Evolutionary conservation across 2,888 invertebrate genomes (phyloP).

Genomic region (Lycaena phlaeas): DNA sequence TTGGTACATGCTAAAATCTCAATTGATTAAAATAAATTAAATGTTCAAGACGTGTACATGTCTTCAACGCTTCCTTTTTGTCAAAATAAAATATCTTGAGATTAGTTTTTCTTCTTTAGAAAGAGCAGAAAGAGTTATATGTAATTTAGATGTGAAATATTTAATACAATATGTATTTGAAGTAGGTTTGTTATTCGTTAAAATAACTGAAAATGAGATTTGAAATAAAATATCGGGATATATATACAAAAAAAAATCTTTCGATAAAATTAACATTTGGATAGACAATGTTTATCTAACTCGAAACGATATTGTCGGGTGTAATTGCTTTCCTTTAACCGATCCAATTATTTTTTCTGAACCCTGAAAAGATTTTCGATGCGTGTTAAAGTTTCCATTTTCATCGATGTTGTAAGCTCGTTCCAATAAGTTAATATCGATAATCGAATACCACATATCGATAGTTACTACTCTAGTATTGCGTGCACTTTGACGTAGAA

Average conservation of each 20-base stretch:
- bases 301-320: conserved; percentile 53
- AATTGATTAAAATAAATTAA: no score
- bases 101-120: no score
- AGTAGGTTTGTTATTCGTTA: background rate
- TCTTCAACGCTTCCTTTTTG: no score
- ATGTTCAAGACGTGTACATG: no score
- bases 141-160: no score
- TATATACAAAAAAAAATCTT: background rate
- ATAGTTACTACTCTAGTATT: no score
- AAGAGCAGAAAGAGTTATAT: no score
- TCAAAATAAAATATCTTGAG: no score
- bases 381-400: conserved; percentile 37
- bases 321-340: conserved; percentile 64
- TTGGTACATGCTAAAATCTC: background rate
- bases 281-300: conserved; percentile 51
- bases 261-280: conserved; percentile 17
- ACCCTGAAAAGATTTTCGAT: conserved; percentile 53
- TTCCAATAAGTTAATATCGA: conserved; percentile 20
- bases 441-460: no score
- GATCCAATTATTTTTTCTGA: conserved; percentile 67
- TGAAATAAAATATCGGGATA: background rate
- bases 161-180: no score
- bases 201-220: background rate
- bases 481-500: no score
- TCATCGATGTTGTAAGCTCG: conserved; percentile 52